These are phyloP conservation scores for Ceyx cyanopectus DNA, from an alignment of 2,113 vertebrate genomes.

Conservation along the genomic window DNA sequence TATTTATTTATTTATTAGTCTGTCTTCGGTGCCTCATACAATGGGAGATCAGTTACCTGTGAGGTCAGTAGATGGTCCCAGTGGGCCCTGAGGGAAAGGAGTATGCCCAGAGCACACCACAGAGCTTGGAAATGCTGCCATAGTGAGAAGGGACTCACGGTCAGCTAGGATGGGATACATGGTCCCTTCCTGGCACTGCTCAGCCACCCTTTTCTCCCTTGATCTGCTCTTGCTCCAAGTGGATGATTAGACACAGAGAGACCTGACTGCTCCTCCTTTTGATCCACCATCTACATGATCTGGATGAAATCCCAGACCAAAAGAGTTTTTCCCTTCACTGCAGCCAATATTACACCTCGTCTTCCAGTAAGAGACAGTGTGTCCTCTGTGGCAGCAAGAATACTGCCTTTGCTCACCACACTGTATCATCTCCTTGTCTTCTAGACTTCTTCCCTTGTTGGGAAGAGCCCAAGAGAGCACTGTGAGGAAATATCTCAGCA, in stretches of 20 bases:
- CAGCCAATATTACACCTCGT: background rate
- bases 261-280: slow-evolving; percentile 4
- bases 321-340: slow-evolving; percentile 27
- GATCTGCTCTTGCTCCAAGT: slow-evolving; percentile 22
- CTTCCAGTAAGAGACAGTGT: slow-evolving; percentile 27
- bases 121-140: background rate
- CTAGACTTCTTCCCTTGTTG: background rate
- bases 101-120: background rate
- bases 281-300: background rate
- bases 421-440: background rate
- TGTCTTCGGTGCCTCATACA: background rate
- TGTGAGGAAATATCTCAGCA: slow-evolving; percentile 25
- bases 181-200: background rate
- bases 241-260: slow-evolving; percentile 1
- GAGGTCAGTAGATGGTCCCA: background rate
- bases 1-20: slow-evolving; percentile 63
- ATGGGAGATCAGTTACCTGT: slow-evolving; percentile 44
- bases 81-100: background rate
- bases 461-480: background rate
- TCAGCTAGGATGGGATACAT: background rate
- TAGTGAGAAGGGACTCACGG: background rate
- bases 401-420: background rate
- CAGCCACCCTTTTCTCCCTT: background rate
- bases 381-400: background rate
- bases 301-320: slow-evolving; percentile 41